Evolutionary conservation across 2,113 vertebrate species (phyloP).

Genomic region (Phylloscopus whistleri): DNA sequence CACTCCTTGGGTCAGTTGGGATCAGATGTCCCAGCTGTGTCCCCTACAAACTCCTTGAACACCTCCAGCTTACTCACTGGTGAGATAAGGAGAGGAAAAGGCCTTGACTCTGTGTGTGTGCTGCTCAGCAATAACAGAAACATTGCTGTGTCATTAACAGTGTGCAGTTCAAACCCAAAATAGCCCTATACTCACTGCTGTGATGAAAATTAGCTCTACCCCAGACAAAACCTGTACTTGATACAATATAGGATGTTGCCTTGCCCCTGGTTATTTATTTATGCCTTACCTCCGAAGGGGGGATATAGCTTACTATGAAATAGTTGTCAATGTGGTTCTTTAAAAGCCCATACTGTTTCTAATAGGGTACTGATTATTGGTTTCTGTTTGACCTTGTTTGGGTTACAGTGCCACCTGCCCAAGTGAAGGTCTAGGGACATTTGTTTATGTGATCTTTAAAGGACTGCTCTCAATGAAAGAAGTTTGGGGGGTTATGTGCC

Average conservation of each 20-base stretch:
- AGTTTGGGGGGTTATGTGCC: background rate
- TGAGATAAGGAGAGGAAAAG: background rate
- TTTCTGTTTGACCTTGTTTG: background rate
- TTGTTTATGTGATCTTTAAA: background rate
- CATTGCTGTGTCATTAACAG: rapidly evolving
- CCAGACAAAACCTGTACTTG: background rate
- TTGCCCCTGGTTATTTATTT: background rate
- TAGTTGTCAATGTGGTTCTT: background rate
- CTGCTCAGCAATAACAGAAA: background rate
- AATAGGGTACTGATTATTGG: background rate
- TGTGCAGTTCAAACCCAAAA: background rate
- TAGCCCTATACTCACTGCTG: background rate
- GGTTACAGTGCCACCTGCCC: background rate
- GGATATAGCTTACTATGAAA: background rate
- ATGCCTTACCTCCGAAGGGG: background rate
- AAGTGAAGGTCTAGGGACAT: background rate
- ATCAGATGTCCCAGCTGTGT: background rate
- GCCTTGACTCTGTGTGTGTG: background rate
- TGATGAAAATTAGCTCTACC: background rate
- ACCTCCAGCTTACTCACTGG: background rate
- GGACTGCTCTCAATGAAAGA: background rate
- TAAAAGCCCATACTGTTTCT: background rate
- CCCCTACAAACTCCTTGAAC: background rate
- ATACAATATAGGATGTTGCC: background rate
- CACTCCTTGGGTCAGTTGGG: background rate